phyloP scores from a whole-genome alignment of 2,113 vertebrate species.

The Nycticryphes semicollaris region DNA sequence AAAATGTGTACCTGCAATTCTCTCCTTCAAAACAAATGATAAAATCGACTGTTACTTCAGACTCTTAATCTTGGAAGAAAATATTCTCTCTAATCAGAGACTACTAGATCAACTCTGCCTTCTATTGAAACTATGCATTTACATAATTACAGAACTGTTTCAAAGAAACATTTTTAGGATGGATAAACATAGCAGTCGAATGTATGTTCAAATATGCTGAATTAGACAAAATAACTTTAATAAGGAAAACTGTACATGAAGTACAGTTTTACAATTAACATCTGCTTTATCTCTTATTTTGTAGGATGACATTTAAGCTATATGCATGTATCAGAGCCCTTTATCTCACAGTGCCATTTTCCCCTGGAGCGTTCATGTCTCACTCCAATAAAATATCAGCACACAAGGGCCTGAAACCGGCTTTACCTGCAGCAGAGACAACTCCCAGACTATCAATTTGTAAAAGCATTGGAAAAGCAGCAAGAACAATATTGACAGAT shows the following conservation, averaged over 20 bases:
- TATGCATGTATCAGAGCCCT: background rate
- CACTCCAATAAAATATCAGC: conserved; percentile 56
- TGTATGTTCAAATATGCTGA: background rate
- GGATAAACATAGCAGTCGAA: background rate
- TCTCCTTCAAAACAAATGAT: conserved; percentile 39
- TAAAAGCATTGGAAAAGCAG: conserved; percentile 58
- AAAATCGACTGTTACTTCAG: conserved; percentile 4
- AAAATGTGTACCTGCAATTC: conserved; percentile 42
- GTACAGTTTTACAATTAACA: conserved; percentile 28
- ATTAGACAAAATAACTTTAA: background rate
- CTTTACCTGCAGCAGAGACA: conserved; percentile 78
- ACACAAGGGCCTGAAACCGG: conserved; percentile 45
- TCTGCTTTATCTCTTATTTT: background rate
- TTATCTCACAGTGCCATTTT: conserved; percentile 40
- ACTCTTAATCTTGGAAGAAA: background rate
- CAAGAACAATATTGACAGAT: conserved; percentile 56
- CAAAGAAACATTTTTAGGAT: background rate
- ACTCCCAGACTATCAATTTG: conserved; percentile 80
- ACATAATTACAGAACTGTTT: background rate
- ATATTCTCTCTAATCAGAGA: conserved; percentile 16
- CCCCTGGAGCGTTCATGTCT: conserved; percentile 30
- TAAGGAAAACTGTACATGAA: background rate
- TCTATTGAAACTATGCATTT: background rate
- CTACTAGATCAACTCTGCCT: background rate
- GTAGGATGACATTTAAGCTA: conserved; percentile 46